Base-by-base conservation (phyloP, 1,140 invertebrate genomes). In the Drosophila nebulosa region DNA sequence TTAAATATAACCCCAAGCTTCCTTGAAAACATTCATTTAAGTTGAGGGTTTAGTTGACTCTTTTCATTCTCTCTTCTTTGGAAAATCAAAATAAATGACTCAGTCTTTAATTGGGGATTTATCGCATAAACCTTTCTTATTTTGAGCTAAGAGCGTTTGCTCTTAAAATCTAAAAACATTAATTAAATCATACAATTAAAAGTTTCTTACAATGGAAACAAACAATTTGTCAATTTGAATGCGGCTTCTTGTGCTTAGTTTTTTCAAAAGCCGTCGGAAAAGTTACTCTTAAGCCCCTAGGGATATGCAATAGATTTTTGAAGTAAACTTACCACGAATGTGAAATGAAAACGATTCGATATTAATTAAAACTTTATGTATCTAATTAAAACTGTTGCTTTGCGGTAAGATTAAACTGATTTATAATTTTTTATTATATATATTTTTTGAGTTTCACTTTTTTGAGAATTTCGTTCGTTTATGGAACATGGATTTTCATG, bases 111-210 rank as follows among this genome's bases (percentile, higher is more conserved):
- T 59, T 42, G 35, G 18, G 35, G 55, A 52, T 42, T 68, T 9
- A 51, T 46, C 24, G 50, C n/a, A 26, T 26, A 46, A n/a, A 10
- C 9, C 30, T 27, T 61, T 73, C 14, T 12, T 4, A n/a, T n/a
- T n/a, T 7, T 10, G 10, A 18, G 14, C 36, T n/a, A 39, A 39
- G 14, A 14, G 12, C 10, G 39, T 46, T 46, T 46, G 39, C 36
- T 39, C 57, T 56, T 36, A 64, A 36, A 64, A 62, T 26, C 30
- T 2, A 22, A 36, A 39, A 42, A 39, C 52, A 70, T 60, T 74
- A 78, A 80, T 74, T 78, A 71, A 83, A 65, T 72, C 42, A 65
- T 24, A 9, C 64, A 74, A 70, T 86, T 74, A 72, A 64, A 85
- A 68, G 27, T 74, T 85, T 56, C 24, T 30, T 30, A 9, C 14